Base-by-base conservation (phyloP, 2,113 vertebrate species). In the Podocnemis expansa region DNA sequence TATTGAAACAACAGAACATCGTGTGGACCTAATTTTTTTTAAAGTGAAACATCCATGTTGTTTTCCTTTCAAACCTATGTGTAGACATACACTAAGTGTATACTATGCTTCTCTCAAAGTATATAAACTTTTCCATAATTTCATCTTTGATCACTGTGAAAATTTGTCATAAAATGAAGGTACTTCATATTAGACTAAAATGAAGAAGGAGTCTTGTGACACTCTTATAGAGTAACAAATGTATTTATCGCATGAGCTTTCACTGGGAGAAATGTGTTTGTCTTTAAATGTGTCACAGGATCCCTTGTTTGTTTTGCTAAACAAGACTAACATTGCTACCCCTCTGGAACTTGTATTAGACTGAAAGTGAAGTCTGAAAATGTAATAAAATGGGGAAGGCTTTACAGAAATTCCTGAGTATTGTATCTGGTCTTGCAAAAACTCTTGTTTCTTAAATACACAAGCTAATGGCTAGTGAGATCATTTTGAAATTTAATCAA, bases 381-480 rank as follows among this genome's bases (percentile, higher is more conserved):
- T 6, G 2, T 41, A 85, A 84, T 73, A 2, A 5, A 80, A 58
- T 0, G 0, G 9, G 82, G 22, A 25, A 22, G 41, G 2, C 14
- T 82, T 78, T 49, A 73, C 22, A 63, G 22, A 51, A 1, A 70
- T 0, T 41, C 51, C 29, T 45, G 24, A 52, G n/a, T 56, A 1
- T 6, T 31, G 21, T 1, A 16, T 25, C 78, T 90, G 78, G 76
- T 0, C 2, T 84, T 94, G 27, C 4, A 43, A 10, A 2, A 52
- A 25, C 22, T 79, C n/a, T 27, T 21, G 10, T 9, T 86, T 88
- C 45, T 0, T 5, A 56, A 89, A 76, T 80, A 81, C 7, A 60
- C 78, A 76, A 31, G 22, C 1, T 2, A 31, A 4, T 60, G 7
- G 2, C 22, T 41, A 41, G 0, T 3, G 1, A 83, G 6, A 4